Conservation (phyloP, 2,113 vertebrate species). For the Leucopsar rothschildi region DNA sequence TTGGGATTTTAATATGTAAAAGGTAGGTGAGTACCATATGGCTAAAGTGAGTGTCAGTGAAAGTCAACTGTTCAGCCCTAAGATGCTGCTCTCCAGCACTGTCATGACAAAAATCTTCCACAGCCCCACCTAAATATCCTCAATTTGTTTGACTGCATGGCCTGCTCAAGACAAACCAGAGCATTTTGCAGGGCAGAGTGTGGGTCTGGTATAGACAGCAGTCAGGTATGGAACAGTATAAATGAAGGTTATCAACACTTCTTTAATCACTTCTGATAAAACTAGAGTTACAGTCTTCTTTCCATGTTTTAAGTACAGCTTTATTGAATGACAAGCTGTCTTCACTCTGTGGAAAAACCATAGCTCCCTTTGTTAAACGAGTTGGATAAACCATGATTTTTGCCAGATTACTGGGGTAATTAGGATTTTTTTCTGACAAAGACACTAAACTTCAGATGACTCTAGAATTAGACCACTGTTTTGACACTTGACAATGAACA, state of each 20-base stretch:
- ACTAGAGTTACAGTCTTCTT: background rate
- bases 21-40: fast-evolving
- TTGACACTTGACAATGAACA: background rate
- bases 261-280: background rate
- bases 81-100: background rate
- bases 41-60: background rate
- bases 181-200: background rate
- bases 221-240: background rate
- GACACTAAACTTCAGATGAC: background rate
- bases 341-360: background rate
- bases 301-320: background rate
- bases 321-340: background rate
- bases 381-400: background rate
- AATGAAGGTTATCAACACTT: background rate
- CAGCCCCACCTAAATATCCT: background rate
- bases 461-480: background rate
- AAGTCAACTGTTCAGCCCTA: background rate
- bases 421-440: background rate
- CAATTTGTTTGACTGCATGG: background rate
- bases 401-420: background rate
- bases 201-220: background rate
- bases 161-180: background rate
- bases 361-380: background rate
- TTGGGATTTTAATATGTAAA: background rate
- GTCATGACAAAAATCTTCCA: background rate